Base-by-base conservation (phyloP, 1,140 invertebrate genomes). In the Ceratoteleas bidentatus region DNA sequence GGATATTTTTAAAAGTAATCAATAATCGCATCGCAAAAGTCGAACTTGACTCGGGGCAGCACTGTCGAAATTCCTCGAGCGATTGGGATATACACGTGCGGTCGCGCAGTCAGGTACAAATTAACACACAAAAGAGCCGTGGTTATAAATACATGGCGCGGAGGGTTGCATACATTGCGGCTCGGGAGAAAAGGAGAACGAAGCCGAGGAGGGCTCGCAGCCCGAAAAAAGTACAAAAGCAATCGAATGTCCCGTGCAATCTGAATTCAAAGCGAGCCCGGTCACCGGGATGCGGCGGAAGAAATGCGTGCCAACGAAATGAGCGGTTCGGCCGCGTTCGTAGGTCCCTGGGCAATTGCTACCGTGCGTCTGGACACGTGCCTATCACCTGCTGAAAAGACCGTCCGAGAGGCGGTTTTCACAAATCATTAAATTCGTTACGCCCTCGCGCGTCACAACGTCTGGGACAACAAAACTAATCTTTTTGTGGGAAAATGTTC, bases 81-180 rank as follows among this genome's bases (percentile, higher is more conserved):
- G 64, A 83, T 75, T 66, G 52, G 75, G 61, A 78, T 68, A 81
- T 54, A 77, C 52, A 72, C 79, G 83, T 83, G 81, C 83, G 73
- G 73, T 81, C 85, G 69, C 68, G 53, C 65, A 68, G 72, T 77
- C 83, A 80, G 83, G 83, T 87, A 89, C 88, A 88, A 91, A 91
- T 91, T 91, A 90, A 91, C 90, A 91, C 89, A 91, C 90, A 91
- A 91, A 91, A 88, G 89, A 81, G 69, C 80, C 72, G 68, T 73
- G 85, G 86, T 86, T 90, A 90, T 91, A 90, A 88, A 89, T 86
- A 86, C 83, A 83, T 83, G 75, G 85, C 85, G 86, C 85, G 85
- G 76, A 85, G 86, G 88, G 86, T 88, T 89, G 90, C 87, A 90
- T 91, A 90, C 88, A 91, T 90, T 87, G 82, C 78, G 77, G 83